Conservation (phyloP, 2,797 vertebrate genomes). For the Vultur gryphus region DNA sequence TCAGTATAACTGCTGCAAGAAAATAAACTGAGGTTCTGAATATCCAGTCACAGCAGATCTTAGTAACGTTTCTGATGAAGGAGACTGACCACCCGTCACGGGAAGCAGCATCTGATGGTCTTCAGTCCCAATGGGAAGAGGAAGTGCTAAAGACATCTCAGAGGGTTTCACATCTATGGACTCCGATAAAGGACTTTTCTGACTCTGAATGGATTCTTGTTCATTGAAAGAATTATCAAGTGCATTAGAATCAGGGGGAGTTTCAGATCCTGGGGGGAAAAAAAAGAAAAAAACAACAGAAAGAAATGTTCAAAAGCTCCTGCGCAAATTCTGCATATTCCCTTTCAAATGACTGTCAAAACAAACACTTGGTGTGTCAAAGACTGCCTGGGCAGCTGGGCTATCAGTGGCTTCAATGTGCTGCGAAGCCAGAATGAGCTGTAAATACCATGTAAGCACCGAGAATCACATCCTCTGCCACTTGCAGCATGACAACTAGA, state of each 20-base stretch:
- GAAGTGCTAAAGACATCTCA: conserved; percentile 74
- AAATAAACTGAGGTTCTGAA: conserved; percentile 86
- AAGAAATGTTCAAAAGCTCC: neutral
- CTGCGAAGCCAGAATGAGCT: neutral
- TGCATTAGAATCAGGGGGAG: conserved; percentile 57
- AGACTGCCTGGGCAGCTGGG: neutral
- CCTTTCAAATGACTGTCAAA: neutral
- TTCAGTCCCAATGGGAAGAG: conserved; percentile 77
- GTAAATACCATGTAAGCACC: neutral
- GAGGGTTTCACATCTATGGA: conserved; percentile 77
- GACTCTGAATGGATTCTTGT: conserved; percentile 70
- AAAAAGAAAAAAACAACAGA: neutral
- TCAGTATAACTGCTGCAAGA: conserved; percentile 83
- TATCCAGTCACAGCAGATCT: conserved; percentile 77
- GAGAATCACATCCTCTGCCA: neutral
- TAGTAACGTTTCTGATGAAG: conserved; percentile 72
- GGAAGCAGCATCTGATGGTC: conserved; percentile 80
- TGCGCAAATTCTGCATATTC: neutral
- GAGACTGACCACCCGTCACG: conserved; percentile 71
- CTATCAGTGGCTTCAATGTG: neutral
- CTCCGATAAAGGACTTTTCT: conserved; percentile 75
- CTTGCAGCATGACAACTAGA: neutral
- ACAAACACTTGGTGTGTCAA: neutral
- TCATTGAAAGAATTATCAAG: conserved; percentile 70
- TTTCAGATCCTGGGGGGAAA: conserved; percentile 65